A percentile compares a stretch with the other conserved stretches of the same genome.
Evolutionary conservation across 2,888 invertebrate genomes (phyloP).

Genomic region (Macrosoma leucophasiata): DNA sequence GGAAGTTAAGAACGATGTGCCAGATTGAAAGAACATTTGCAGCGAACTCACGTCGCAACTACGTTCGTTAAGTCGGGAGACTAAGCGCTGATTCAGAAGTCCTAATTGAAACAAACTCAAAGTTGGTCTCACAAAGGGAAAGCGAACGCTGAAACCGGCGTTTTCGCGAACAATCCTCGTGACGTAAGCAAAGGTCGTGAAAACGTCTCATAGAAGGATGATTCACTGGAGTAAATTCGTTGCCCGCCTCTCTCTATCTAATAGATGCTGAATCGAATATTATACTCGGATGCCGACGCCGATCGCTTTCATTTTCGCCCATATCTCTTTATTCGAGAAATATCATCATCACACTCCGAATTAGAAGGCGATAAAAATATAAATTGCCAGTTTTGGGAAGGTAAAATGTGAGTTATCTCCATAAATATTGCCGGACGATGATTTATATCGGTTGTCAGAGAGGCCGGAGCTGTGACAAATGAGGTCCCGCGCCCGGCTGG

Average conservation of each 20-base stretch:
- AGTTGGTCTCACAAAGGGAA: constrained; percentile 7
- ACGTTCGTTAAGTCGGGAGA: too few species aligned
- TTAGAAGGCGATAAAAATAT: constrained; percentile 31
- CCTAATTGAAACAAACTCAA: constrained; percentile 8
- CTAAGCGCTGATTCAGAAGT: constrained; percentile 40
- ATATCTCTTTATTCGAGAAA: constrained; percentile 26
- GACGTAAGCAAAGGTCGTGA: too few species aligned
- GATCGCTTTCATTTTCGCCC: constrained; percentile 30
- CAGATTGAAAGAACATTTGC: too few species aligned
- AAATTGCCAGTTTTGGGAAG: constrained; percentile 34
- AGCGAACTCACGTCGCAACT: too few species aligned
- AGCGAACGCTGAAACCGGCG: constrained; percentile 5
- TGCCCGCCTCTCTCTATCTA: constrained; percentile 34
- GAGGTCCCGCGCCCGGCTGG: constrained; percentile 30
- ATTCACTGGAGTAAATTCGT: constrained; percentile 50
- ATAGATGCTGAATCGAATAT: constrained; percentile 40
- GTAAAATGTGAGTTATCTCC: constrained; percentile 37
- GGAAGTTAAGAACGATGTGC: too few species aligned
- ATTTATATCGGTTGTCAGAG: constrained; percentile 40
- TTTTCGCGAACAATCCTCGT: constrained; percentile 33
- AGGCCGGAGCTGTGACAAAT: constrained; percentile 42
- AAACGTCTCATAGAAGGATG: constrained; percentile 37
- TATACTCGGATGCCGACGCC: constrained; percentile 29
- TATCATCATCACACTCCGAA: constrained; percentile 24
- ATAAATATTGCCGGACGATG: constrained; percentile 47